Evolutionary conservation across 2,797 vertebrate species (phyloP).

Genomic region (Macroramphosus scolopax): DNA sequence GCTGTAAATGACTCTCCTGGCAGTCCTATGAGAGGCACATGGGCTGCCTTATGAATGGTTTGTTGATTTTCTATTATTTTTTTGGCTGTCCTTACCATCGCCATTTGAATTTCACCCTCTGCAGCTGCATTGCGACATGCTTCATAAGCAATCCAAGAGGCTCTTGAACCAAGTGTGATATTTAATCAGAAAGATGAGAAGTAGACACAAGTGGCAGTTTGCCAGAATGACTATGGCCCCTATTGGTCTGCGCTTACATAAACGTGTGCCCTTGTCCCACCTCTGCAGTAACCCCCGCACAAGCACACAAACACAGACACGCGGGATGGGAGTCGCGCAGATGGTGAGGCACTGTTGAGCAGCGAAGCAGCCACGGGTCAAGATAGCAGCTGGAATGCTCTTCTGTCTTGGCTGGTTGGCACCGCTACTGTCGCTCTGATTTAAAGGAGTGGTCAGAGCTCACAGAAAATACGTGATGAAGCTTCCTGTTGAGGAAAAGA

Average conservation of each 20-base stretch:
- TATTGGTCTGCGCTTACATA: conserved; percentile 11
- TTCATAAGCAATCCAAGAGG: background rate
- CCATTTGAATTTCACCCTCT: conserved; percentile 5
- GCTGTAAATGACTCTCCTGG: background rate
- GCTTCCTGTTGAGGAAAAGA: no score
- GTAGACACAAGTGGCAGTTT: conserved; percentile 2
- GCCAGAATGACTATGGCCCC: conserved; percentile 14
- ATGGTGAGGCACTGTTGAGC: no score
- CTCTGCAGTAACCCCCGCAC: no score
- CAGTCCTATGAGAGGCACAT: background rate
- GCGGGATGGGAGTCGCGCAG: no score
- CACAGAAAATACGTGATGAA: no score
- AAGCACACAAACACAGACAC: no score
- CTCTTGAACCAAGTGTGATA: background rate
- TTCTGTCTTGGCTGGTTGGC: no score
- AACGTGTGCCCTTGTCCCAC: conserved; percentile 6
- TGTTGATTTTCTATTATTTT: conserved; percentile 8
- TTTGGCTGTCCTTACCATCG: no score
- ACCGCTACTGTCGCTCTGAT: no score
- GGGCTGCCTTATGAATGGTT: background rate
- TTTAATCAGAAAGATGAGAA: conserved; percentile 23
- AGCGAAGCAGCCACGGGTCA: no score
- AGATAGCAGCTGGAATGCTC: no score
- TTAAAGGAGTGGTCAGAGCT: no score
- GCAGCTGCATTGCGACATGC: background rate